Percentiles rank a stretch among this genome's conserved stretches.
Evolutionary conservation across 2,113 vertebrate genomes (phyloP).

Genomic region (Callospermophilus lateralis): DNA sequence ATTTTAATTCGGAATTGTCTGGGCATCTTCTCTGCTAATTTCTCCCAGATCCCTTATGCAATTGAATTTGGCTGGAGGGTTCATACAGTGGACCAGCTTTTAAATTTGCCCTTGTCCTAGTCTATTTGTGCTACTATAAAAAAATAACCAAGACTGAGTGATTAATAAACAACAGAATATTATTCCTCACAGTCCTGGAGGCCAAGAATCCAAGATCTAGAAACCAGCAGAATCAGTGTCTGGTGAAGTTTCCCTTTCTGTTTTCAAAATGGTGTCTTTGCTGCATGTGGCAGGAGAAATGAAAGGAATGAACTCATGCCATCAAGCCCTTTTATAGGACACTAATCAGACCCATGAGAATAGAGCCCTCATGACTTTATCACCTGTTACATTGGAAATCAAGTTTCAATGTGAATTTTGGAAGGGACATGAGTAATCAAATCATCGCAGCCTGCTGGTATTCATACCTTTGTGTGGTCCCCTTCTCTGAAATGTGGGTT

Average conservation of each 20-base stretch:
- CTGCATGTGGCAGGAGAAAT: not conserved
- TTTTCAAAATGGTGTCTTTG: not conserved
- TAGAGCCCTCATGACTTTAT: not conserved
- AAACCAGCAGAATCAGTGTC: not conserved
- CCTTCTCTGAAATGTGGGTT: not conserved
- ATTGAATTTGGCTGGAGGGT: not conserved
- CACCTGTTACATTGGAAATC: too few species aligned
- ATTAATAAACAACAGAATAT: not conserved
- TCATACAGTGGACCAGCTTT: not conserved
- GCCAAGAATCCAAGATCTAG: not conserved
- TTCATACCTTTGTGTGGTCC: not conserved
- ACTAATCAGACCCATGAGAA: not conserved
- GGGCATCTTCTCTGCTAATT: not conserved
- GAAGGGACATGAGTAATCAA: not conserved
- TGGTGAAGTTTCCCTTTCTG: not conserved
- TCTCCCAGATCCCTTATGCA: not conserved
- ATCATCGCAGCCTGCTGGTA: not conserved
- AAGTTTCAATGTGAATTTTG: too few species aligned
- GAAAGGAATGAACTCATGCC: not conserved
- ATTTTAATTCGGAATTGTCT: not conserved
- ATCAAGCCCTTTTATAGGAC: not conserved
- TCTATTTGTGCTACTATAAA: not conserved
- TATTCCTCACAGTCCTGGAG: not conserved
- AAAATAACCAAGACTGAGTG: not conserved
- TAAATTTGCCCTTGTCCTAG: not conserved